Evolutionary conservation across 2,113 vertebrate species (phyloP).

Genomic region (Notarius quadriscutis): DNA sequence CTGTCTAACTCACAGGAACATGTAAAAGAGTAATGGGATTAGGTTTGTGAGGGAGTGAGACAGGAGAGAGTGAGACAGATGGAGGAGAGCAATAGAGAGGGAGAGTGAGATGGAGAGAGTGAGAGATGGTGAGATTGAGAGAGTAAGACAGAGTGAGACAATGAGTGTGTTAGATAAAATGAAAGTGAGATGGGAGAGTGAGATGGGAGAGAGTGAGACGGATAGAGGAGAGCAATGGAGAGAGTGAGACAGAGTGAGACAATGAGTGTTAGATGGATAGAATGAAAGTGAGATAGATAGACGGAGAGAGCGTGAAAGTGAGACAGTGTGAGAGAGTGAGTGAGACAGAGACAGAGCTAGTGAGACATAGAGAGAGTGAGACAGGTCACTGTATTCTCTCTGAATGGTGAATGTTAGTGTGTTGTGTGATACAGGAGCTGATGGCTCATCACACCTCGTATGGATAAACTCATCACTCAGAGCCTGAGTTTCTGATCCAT

Average conservation of each 20-base stretch:
- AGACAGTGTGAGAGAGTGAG: not conserved
- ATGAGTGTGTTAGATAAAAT: too few relatives aligned
- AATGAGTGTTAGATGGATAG: not conserved
- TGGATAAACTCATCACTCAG: not conserved
- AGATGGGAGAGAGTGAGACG: not conserved
- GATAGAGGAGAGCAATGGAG: too few relatives aligned
- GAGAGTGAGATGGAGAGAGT: constrained; percentile 33
- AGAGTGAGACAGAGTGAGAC: not conserved
- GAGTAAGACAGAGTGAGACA: not conserved
- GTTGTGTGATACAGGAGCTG: not conserved
- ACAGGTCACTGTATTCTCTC: not conserved
- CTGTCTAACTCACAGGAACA: constrained; percentile 37
- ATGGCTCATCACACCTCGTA: not conserved
- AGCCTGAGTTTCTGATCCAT: not conserved
- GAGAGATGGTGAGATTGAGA: constrained; percentile 45
- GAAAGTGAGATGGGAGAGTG: not conserved
- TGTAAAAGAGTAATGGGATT: constrained; percentile 57
- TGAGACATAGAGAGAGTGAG: too few relatives aligned
- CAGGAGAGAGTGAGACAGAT: too few relatives aligned
- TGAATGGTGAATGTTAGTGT: not conserved
- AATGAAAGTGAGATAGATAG: not conserved
- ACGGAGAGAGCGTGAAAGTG: not conserved
- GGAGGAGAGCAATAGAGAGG: not conserved
- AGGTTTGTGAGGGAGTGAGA: constrained; percentile 23
- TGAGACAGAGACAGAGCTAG: not conserved